A percentile compares a stretch with the other conserved stretches of the same genome.
phyloP scores from a whole-genome alignment of 2,888 invertebrate species.

The Torymus tubicola region DNA sequence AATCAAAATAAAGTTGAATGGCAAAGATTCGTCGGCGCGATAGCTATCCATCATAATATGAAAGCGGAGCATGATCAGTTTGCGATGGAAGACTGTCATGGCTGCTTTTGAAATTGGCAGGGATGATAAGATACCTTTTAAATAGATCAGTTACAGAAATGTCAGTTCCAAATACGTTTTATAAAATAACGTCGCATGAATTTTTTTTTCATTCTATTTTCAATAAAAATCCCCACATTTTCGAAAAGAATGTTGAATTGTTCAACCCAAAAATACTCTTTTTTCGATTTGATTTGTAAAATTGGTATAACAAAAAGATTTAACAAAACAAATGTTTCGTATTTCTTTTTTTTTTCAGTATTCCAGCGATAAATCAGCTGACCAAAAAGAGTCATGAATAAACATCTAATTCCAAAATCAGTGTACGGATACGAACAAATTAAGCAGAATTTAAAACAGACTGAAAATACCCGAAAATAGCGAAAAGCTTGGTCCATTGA shows the following conservation, averaged over 20 bases:
- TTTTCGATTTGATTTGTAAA: not conserved
- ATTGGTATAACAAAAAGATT: not conserved
- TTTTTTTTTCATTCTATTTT: not conserved
- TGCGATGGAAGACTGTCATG: constrained; percentile 4
- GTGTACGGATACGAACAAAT: no score
- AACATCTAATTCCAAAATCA: no score
- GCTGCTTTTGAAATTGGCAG: constrained; percentile 24
- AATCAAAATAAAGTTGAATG: constrained; percentile 22
- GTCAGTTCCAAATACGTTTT: not conserved
- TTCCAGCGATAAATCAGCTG: no score
- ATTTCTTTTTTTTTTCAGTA: no score
- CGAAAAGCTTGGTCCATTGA: no score
- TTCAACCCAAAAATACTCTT: no score
- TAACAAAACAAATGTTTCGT: no score
- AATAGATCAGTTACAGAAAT: constrained; percentile 11
- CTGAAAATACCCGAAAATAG: no score
- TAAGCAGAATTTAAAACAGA: no score
- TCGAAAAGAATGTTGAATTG: no score
- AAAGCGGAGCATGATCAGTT: constrained; percentile 8
- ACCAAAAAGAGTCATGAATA: no score
- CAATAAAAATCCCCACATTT: no score
- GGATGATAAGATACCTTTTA: constrained; percentile 18
- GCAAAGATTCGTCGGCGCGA: constrained; percentile 17
- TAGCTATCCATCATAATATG: constrained; percentile 31
- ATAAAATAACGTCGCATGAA: not conserved